Evolutionary conservation across 2,113 vertebrate genomes (phyloP).

Genomic region (Lutjanus erythropterus): DNA sequence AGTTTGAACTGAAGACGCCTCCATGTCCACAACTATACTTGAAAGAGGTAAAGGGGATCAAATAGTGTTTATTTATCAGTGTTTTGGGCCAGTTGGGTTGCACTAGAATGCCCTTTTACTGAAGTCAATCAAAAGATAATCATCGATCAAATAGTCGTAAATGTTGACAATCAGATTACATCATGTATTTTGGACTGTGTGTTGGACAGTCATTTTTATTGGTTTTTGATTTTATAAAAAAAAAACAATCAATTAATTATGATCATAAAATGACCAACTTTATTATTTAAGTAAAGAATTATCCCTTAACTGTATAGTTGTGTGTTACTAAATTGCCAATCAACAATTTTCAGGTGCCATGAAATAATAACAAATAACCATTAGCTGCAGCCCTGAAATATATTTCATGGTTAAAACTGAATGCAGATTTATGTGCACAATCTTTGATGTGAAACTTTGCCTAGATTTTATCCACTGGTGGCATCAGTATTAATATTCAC

Average conservation of each 20-base stretch:
- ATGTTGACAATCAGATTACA: not conserved
- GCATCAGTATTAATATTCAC: not conserved
- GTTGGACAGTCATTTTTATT: not conserved
- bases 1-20: slow-evolving; percentile 24
- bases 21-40: not conserved
- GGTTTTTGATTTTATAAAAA: slow-evolving; percentile 5
- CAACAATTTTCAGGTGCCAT: not conserved
- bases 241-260: not conserved
- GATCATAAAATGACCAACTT: not conserved
- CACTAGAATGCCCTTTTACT: not conserved
- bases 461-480: not conserved
- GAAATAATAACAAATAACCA: not conserved
- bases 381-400: not conserved
- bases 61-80: not conserved
- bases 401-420: not conserved
- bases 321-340: no score
- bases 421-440: not conserved
- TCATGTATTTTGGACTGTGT: not conserved
- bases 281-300: not conserved
- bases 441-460: not conserved
- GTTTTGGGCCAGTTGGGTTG: not conserved
- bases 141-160: not conserved
- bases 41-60: not conserved
- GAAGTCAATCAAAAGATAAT: not conserved
- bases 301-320: no score